Percentiles rank a stretch among this genome's conserved stretches.
Evolutionary conservation across 2,113 vertebrate species (phyloP).

Genomic region (Ranitomeya imitator): DNA sequence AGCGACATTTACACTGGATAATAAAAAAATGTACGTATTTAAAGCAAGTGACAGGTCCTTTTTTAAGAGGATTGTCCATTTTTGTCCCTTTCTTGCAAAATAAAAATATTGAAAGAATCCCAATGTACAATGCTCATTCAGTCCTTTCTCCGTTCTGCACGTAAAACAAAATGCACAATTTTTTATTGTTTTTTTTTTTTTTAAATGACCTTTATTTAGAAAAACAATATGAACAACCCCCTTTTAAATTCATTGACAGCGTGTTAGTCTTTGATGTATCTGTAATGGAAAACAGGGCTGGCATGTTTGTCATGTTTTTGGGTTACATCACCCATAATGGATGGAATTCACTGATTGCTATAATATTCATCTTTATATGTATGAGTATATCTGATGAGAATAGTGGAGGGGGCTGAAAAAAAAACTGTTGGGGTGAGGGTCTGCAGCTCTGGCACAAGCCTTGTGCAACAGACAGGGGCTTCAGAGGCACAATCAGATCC

Average conservation of each 20-base stretch:
- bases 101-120: too few relatives aligned
- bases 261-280: not conserved
- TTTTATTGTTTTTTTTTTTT: not conserved
- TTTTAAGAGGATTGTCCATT: too few relatives aligned
- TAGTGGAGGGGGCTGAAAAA: not conserved
- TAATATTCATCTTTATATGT: slow-evolving; percentile 5
- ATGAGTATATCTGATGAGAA: not conserved
- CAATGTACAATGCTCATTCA: too few relatives aligned
- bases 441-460: slow-evolving; percentile 24
- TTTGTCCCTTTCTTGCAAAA: too few relatives aligned
- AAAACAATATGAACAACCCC: not conserved
- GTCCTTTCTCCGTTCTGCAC: not conserved
- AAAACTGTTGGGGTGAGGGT: not conserved
- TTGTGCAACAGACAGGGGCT: slow-evolving; percentile 27
- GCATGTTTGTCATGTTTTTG: not conserved
- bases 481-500: slow-evolving; percentile 38
- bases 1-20: too few relatives aligned
- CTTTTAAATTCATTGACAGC: not conserved
- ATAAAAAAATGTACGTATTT: too few relatives aligned
- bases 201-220: not conserved
- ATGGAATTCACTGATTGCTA: slow-evolving; percentile 1
- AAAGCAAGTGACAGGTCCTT: too few relatives aligned
- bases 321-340: not conserved
- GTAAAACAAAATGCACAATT: not conserved
- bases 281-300: not conserved